Conservation (phyloP, 2,113 vertebrate genomes). For the Paedocypris sp. region DNA sequence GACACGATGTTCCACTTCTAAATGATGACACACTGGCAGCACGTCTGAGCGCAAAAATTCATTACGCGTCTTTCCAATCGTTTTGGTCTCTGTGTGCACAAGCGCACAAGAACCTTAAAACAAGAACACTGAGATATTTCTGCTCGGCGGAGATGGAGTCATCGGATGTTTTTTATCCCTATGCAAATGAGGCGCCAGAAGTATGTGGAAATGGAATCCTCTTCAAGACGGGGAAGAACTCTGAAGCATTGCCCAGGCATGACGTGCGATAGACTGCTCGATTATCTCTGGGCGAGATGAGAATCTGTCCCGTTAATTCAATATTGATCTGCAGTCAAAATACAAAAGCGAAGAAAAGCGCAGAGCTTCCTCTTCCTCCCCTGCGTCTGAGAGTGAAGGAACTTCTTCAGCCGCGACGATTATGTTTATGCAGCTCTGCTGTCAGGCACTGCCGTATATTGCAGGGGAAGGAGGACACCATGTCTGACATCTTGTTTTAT, state of each 20-base stretch:
- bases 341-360: not conserved
- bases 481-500: conserved; percentile 19
- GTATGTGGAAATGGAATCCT: not conserved
- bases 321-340: conserved; percentile 22
- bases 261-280: conserved; percentile 13
- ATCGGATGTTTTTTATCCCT: not conserved
- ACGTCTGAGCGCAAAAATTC: no score
- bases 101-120: no score
- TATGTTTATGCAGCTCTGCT: conserved; percentile 18
- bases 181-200: not conserved
- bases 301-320: conserved; percentile 28
- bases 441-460: conserved; percentile 9
- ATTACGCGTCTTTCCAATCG: no score
- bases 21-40: no score
- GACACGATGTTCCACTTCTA: no score
- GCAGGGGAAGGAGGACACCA: not conserved
- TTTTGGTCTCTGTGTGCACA: no score
- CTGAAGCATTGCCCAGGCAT: not conserved
- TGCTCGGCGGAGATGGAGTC: not conserved
- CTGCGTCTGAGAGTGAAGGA: not conserved
- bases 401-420: not conserved
- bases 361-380: not conserved
- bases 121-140: not conserved
- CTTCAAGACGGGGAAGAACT: not conserved
- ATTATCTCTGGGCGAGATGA: conserved; percentile 21